Conservation (phyloP, 1,140 invertebrate genomes). For the Tribolium castaneum region DNA sequence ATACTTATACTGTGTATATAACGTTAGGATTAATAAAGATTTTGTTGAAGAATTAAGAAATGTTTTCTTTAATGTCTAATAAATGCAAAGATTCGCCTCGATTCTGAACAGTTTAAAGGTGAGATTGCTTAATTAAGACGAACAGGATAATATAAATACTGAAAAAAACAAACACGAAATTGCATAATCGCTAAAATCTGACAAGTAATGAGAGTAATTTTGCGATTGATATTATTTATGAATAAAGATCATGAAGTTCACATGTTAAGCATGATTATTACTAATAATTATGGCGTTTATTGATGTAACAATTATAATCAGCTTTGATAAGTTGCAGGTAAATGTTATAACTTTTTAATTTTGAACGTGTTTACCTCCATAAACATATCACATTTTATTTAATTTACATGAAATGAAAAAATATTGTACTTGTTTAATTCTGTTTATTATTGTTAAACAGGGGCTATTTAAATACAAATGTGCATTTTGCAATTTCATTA, state of each 20-base stretch:
- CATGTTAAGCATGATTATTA: not conserved
- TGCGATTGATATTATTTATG: not conserved
- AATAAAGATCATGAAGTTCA: not conserved
- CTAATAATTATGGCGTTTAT: not conserved
- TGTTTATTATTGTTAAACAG: not conserved
- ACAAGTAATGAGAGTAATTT: not conserved
- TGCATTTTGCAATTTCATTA: not conserved
- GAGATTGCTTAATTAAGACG: not conserved
- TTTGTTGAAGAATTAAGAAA: not conserved
- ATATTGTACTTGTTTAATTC: not conserved
- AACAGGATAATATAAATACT: not conserved
- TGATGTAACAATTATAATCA: not conserved
- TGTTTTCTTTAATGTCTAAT: not conserved
- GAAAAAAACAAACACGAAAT: not conserved
- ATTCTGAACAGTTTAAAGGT: not conserved
- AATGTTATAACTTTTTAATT: not conserved
- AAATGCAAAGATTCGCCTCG: not conserved
- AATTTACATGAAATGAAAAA: not conserved
- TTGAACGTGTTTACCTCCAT: not conserved
- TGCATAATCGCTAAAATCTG: not conserved
- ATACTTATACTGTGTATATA: not conserved
- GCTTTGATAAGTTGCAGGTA: not conserved
- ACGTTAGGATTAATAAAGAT: not conserved
- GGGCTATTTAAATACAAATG: conserved; percentile 2
- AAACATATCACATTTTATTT: not conserved